These are phyloP conservation scores for Oreochromis mossambicus DNA, from an alignment of 2,797 vertebrate genomes.

Conservation along the genomic window DNA sequence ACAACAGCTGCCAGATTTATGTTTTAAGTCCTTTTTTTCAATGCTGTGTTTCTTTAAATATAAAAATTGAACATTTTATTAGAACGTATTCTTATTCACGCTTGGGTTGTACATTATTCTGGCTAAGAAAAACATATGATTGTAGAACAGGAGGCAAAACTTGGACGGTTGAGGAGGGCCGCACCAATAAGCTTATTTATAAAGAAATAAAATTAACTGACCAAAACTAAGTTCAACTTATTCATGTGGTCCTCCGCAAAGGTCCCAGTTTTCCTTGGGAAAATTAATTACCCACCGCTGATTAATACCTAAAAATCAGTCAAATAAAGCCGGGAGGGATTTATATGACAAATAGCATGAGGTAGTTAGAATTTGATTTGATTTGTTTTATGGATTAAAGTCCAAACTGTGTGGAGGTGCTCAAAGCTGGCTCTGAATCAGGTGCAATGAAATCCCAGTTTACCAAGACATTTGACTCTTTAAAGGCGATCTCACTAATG, in stretches of 20 bases:
- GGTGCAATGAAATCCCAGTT: background rate
- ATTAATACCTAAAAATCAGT: background rate
- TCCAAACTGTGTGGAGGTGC: background rate
- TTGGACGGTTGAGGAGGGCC: background rate
- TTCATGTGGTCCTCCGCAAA: fast-evolving
- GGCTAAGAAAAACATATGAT: background rate
- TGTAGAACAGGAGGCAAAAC: background rate
- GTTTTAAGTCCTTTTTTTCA: background rate
- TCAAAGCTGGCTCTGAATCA: background rate
- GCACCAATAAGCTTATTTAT: background rate
- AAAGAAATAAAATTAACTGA: background rate
- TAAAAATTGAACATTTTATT: background rate
- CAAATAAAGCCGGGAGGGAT: background rate
- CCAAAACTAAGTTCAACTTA: background rate
- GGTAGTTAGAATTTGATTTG: background rate
- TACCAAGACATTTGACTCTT: background rate
- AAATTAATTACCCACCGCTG: background rate
- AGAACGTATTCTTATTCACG: background rate
- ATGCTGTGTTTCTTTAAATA: background rate
- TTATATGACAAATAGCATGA: background rate
- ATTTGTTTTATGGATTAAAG: background rate
- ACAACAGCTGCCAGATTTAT: conserved; percentile 2
- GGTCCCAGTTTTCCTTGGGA: background rate
- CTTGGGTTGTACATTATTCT: background rate
- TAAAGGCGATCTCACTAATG: background rate